Percentiles rank a stretch among this genome's conserved stretches.
These are phyloP conservation scores for Patella vulgata DNA, from an alignment of 1,140 invertebrate species.

Conservation along the genomic window DNA sequence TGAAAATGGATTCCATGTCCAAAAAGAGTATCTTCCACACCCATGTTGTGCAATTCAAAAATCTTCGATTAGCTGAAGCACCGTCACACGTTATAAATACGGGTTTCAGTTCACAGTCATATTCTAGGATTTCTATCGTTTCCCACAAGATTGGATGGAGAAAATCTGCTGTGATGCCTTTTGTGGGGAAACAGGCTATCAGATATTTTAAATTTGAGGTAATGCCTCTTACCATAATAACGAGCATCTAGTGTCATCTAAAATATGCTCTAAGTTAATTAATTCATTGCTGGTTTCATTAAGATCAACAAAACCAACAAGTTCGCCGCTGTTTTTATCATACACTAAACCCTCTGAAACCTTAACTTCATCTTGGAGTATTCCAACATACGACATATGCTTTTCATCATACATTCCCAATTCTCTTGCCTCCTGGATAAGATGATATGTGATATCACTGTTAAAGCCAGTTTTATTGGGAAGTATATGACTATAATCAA, in stretches of 20 bases:
- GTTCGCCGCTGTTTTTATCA: constrained; percentile 4
- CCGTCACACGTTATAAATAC: constrained; percentile 27
- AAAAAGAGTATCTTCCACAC: too few species aligned
- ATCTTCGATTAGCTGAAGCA: constrained; percentile 15
- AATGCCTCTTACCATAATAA: constrained; percentile 19
- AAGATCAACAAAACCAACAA: constrained; percentile 13
- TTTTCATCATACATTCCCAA: not conserved
- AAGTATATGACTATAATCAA: constrained; percentile 34
- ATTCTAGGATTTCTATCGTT: constrained; percentile 7
- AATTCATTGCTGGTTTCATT: constrained; percentile 5
- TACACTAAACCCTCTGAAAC: constrained; percentile 11
- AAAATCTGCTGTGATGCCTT: constrained; percentile 6
- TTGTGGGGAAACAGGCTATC: constrained; percentile 3
- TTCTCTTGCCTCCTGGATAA: constrained; percentile 21
- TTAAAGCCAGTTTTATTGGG: constrained; percentile 27
- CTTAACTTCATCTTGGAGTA: constrained; percentile 16
- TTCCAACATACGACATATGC: not conserved
- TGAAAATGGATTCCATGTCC: not conserved
- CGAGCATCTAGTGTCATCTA: not conserved
- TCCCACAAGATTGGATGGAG: constrained; percentile 22
- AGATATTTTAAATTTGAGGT: not conserved
- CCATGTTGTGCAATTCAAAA: constrained; percentile 13
- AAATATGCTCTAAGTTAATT: not conserved
- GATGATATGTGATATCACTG: constrained; percentile 15
- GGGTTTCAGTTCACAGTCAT: not conserved